Evolutionary conservation across 2,888 invertebrate species (phyloP).

Genomic region (Biston stratarius): DNA sequence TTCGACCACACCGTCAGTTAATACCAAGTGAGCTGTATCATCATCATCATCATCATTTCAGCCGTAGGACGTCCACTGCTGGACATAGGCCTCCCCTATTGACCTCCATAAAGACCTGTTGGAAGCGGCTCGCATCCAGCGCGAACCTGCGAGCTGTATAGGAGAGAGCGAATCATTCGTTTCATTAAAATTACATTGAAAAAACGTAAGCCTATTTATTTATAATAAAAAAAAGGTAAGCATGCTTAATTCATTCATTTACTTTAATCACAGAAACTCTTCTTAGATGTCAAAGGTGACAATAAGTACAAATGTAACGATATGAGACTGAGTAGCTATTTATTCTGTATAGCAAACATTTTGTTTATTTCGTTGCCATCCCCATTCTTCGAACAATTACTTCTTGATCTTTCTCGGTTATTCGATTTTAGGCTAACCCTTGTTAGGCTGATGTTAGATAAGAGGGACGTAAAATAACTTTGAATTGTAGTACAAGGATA

Average conservation of each 20-base stretch:
- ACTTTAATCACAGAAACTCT: background rate
- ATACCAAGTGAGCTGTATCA: too few species aligned
- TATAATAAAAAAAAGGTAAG: background rate
- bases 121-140: too few species aligned
- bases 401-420: conserved; percentile 6
- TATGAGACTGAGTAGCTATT: background rate
- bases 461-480: background rate
- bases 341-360: background rate
- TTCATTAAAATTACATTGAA: too few species aligned
- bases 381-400: background rate
- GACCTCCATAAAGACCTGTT: too few species aligned
- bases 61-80: too few species aligned
- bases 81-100: too few species aligned
- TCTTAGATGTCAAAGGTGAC: background rate
- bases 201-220: too few species aligned
- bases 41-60: too few species aligned
- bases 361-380: conserved; percentile 2
- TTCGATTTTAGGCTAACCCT: conserved; percentile 7
- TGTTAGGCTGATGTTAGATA: conserved; percentile 3
- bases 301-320: too few species aligned
- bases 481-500: background rate
- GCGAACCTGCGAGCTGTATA: too few species aligned
- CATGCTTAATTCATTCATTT: background rate
- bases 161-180: too few species aligned
- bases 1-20: too few species aligned